These are phyloP conservation scores for Campaea margaritaria DNA, from an alignment of 2,888 invertebrate genomes.

Conservation along the genomic window DNA sequence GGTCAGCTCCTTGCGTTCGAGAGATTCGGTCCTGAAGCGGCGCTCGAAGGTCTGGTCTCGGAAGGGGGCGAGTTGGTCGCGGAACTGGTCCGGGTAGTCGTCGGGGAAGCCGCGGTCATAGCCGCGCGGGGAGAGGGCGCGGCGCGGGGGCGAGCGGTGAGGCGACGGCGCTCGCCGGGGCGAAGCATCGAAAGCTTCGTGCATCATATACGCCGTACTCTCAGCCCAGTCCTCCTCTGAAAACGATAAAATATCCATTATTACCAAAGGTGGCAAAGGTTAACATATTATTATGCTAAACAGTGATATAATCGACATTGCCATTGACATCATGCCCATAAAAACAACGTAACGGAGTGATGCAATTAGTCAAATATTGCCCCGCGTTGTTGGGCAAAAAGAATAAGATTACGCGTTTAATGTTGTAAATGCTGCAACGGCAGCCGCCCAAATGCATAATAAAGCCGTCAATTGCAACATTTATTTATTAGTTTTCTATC, in stretches of 20 bases:
- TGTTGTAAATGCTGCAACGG: slow-evolving; percentile 29
- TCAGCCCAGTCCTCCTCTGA: slow-evolving; percentile 92
- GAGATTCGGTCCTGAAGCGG: slow-evolving; percentile 54
- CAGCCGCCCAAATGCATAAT: slow-evolving; percentile 31
- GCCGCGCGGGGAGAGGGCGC: slow-evolving; percentile 61
- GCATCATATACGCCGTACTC: slow-evolving; percentile 87
- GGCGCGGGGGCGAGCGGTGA: slow-evolving; percentile 52
- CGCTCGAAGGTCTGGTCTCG: slow-evolving; percentile 65
- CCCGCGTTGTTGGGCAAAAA: slow-evolving; percentile 34
- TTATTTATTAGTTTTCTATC: slow-evolving; percentile 31
- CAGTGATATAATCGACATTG: slow-evolving; percentile 41
- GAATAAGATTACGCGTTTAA: slow-evolving; percentile 14
- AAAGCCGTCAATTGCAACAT: slow-evolving; percentile 34
- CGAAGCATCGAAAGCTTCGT: slow-evolving; percentile 82
- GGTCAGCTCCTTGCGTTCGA: slow-evolving; percentile 73
- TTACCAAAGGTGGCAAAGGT: too few relatives aligned
- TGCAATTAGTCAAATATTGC: slow-evolving; percentile 28
- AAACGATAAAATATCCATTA: slow-evolving; percentile 50
- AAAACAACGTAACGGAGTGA: slow-evolving; percentile 25
- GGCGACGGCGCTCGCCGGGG: slow-evolving; percentile 70
- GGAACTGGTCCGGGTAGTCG: slow-evolving; percentile 55
- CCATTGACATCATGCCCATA: slow-evolving; percentile 40
- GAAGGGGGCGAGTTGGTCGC: slow-evolving; percentile 74
- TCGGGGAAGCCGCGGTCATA: slow-evolving; percentile 61
- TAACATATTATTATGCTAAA: slow-evolving; percentile 14